Conservation (phyloP, 2,797 vertebrate species). For the Adrianichthys oophorus region DNA sequence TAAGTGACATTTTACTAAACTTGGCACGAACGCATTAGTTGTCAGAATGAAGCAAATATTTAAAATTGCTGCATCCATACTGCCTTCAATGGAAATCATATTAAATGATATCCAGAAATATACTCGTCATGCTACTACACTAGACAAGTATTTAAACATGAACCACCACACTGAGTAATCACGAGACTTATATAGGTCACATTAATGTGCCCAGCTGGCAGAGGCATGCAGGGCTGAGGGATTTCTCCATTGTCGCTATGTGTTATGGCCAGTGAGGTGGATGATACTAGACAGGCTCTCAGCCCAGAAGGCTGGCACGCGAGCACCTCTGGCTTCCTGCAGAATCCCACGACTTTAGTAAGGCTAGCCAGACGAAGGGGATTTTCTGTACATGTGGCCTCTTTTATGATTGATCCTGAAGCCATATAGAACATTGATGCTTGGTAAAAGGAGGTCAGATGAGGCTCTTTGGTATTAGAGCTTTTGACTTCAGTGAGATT, state of each 20-base stretch:
- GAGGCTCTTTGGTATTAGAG: not conserved
- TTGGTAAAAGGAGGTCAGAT: slow-evolving; percentile 27
- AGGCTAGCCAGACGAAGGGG: slow-evolving; percentile 7
- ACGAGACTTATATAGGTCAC: slow-evolving; percentile 62
- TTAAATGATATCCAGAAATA: not conserved
- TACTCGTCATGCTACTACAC: not conserved
- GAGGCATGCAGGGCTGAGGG: slow-evolving; percentile 28
- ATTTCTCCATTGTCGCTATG: slow-evolving; percentile 42
- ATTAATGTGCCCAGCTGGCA: slow-evolving; percentile 25
- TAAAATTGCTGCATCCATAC: not conserved
- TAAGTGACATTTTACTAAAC: not conserved
- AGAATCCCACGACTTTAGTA: slow-evolving; percentile 14
- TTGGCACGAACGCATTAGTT: not conserved
- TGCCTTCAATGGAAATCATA: not conserved
- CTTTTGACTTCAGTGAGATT: not conserved
- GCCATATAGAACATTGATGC: not conserved
- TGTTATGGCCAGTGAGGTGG: slow-evolving; percentile 9
- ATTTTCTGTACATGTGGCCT: slow-evolving; percentile 3
- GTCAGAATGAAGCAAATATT: not conserved
- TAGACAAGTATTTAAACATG: slow-evolving; percentile 16
- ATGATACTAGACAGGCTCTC: slow-evolving; percentile 36
- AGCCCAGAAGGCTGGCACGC: slow-evolving; percentile 40
- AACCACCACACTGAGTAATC: slow-evolving; percentile 50
- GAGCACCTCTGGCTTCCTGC: slow-evolving; percentile 26
- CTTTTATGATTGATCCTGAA: slow-evolving; percentile 1